A percentile compares a stretch with the other conserved stretches of the same genome.
Evolutionary conservation across 2,797 vertebrate genomes (phyloP).

Genomic region (Enteromius anoplus): DNA sequence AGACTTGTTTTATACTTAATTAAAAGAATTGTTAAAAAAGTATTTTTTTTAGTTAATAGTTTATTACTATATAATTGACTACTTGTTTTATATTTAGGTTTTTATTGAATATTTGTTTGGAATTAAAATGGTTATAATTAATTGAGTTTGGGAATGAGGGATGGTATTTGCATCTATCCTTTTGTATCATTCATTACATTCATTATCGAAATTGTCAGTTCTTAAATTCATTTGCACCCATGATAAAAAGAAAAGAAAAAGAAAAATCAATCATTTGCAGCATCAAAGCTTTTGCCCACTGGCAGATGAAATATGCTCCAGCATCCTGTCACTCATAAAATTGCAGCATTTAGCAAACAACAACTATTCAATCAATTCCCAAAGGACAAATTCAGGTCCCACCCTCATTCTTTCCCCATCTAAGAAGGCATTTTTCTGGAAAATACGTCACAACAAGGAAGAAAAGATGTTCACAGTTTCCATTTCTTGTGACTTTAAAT

Average conservation of each 20-base stretch:
- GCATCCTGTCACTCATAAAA: neutral
- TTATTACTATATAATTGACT: neutral
- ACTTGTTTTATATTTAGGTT: neutral
- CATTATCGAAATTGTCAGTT: neutral
- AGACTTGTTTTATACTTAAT: neutral
- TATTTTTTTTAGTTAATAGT: neutral
- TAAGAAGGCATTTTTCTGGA: neutral
- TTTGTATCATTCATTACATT: neutral
- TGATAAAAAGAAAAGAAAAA: too few relatives aligned
- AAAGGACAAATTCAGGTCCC: neutral
- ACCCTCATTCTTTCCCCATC: neutral
- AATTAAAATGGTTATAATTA: neutral
- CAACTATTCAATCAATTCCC: neutral
- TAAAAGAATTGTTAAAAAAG: too few relatives aligned
- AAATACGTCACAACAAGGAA: neutral
- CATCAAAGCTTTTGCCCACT: neutral
- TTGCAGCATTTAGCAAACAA: neutral
- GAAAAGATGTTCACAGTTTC: neutral
- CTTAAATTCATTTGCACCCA: neutral
- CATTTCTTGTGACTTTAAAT: neutral
- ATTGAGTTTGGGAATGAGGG: neutral
- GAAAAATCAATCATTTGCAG: neutral
- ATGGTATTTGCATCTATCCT: neutral
- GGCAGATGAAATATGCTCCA: neutral
- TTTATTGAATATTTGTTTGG: neutral